These are phyloP conservation scores for Anableps anableps DNA, from an alignment of 2,797 vertebrate species.

Conservation along the genomic window DNA sequence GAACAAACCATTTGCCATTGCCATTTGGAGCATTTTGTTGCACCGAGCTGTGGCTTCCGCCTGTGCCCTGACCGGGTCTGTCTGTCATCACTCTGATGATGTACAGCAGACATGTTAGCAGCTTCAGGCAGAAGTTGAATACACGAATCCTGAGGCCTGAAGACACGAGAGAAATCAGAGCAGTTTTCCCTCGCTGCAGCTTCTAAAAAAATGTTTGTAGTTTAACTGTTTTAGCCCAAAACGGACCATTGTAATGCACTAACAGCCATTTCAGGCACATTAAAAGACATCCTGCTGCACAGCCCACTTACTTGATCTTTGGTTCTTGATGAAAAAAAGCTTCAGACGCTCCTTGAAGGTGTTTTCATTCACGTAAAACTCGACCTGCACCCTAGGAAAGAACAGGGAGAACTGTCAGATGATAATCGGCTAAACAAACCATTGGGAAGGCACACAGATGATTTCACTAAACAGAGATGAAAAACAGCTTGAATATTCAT, in stretches of 20 bases:
- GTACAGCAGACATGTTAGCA: constrained; percentile 95
- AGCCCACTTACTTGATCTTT: constrained; percentile 91
- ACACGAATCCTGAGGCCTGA: constrained; percentile 93
- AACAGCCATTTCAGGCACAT: background rate
- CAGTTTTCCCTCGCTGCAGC: background rate
- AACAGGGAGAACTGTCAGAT: constrained; percentile 20
- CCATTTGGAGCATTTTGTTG: constrained; percentile 48
- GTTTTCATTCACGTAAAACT: constrained; percentile 98
- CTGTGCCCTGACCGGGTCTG: constrained; percentile 79
- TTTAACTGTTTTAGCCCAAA: background rate
- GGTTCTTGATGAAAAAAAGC: constrained; percentile 99
- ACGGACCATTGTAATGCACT: background rate
- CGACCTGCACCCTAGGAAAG: constrained; percentile 90
- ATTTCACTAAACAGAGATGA: background rate
- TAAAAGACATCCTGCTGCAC: background rate
- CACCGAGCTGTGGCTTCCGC: constrained; percentile 33
- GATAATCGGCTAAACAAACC: constrained; percentile 2
- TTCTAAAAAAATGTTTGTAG: background rate
- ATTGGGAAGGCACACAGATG: background rate
- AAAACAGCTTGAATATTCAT: constrained; percentile 36
- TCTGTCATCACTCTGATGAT: constrained; percentile 93
- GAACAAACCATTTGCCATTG: constrained; percentile 73
- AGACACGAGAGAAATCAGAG: fast-evolving
- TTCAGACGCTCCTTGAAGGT: constrained; percentile 97
- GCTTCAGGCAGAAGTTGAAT: constrained; percentile 96